phyloP scores from a whole-genome alignment of 2,113 vertebrate genomes.

The Patagioenas fasciata region DNA sequence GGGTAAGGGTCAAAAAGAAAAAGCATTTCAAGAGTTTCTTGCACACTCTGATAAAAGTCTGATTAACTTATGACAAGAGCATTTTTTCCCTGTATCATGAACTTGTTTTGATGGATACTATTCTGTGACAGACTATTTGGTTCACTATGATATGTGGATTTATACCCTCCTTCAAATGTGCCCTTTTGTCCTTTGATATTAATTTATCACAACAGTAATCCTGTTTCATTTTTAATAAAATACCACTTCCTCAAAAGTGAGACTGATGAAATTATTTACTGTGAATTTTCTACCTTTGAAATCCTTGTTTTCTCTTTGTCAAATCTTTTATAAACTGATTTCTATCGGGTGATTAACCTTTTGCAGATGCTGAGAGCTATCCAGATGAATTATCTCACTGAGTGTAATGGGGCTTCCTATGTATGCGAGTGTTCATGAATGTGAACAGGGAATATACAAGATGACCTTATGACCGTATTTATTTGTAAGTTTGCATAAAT shows the following conservation, averaged over 20 bases:
- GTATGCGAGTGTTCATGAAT: not conserved
- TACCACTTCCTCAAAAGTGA: not conserved
- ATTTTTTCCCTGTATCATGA: not conserved
- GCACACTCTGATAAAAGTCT: not conserved
- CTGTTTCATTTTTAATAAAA: slow-evolving; percentile 9
- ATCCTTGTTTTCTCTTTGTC: not conserved
- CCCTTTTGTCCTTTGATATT: slow-evolving; percentile 24
- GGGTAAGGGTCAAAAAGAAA: not conserved
- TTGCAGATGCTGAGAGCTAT: not conserved
- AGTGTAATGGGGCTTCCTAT: not conserved
- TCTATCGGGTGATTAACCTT: slow-evolving; percentile 6
- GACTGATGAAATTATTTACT: not conserved
- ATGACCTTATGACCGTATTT: not conserved
- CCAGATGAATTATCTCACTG: not conserved
- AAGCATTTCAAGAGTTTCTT: not conserved
- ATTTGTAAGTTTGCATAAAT: slow-evolving; percentile 8
- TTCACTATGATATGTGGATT: slow-evolving; percentile 23
- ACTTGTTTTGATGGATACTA: not conserved
- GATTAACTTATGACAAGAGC: not conserved
- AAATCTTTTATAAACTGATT: not conserved
- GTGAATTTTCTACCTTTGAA: not conserved
- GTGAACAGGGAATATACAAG: not conserved
- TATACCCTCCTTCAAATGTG: not conserved
- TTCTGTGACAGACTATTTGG: not conserved
- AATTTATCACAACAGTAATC: not conserved